A percentile compares a stretch with the other conserved stretches of the same genome.
phyloP scores from a whole-genome alignment of 2,113 vertebrate genomes.

The Callocephalon fimbriatum region DNA sequence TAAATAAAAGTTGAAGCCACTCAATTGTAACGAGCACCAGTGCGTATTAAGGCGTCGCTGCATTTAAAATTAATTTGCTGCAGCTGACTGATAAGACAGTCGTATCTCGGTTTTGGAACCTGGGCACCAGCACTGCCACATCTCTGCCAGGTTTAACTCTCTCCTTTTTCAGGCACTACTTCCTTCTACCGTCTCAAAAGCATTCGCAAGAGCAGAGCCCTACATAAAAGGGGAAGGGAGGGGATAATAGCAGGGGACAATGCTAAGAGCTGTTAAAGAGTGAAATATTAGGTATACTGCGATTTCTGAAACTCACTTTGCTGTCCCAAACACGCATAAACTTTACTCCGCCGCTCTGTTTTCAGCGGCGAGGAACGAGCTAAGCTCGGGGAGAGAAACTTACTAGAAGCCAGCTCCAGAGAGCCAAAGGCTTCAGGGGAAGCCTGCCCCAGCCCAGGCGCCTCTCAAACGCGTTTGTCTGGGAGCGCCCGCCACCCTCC shows the following conservation, averaged over 20 bases:
- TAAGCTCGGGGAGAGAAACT: rapidly evolving
- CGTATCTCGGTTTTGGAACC: rapidly evolving
- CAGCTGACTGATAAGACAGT: not conserved
- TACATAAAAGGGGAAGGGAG: rapidly evolving
- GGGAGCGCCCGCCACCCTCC: not conserved
- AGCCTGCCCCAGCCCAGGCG: rapidly evolving
- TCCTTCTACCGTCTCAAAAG: not conserved
- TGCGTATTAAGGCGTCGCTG: rapidly evolving
- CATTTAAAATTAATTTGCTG: not conserved
- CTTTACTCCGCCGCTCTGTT: not conserved
- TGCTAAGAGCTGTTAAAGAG: rapidly evolving
- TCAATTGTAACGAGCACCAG: not conserved
- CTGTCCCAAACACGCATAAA: rapidly evolving
- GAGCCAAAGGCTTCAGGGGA: rapidly evolving
- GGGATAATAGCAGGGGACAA: rapidly evolving
- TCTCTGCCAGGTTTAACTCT: rapidly evolving
- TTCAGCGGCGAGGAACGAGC: too few relatives aligned
- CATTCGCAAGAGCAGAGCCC: rapidly evolving
- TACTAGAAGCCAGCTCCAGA: rapidly evolving
- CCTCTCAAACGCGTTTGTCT: rapidly evolving
- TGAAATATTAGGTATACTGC: rapidly evolving
- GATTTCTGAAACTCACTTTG: rapidly evolving
- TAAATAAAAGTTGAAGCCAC: not conserved
- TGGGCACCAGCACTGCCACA: rapidly evolving
- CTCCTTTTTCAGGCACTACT: too few relatives aligned